Evolutionary conservation across 2,797 vertebrate genomes (phyloP).

Genomic region (Melanotaenia pygmaea): DNA sequence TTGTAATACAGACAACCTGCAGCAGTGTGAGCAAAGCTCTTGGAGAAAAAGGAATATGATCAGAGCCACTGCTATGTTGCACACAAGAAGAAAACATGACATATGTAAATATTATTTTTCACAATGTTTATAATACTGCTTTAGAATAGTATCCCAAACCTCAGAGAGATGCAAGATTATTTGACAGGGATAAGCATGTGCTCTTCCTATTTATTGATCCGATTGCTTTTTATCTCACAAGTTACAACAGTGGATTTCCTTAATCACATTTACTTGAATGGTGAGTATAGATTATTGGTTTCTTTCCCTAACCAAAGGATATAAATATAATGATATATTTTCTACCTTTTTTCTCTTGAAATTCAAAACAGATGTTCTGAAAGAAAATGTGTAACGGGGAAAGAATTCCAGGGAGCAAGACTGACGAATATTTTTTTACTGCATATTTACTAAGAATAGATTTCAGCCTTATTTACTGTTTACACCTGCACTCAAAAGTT

Average conservation of each 20-base stretch:
- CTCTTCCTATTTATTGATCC: constrained; percentile 52
- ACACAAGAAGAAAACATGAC: constrained; percentile 33
- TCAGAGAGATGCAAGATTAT: constrained; percentile 43
- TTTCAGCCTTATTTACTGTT: constrained; percentile 76
- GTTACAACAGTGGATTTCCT: constrained; percentile 18
- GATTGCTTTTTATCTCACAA: constrained; percentile 11
- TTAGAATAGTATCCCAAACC: constrained; percentile 46
- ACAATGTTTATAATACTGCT: constrained; percentile 39
- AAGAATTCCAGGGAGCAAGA: constrained; percentile 58
- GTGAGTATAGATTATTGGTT: constrained; percentile 43
- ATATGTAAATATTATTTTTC: constrained; percentile 77
- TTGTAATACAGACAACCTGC: constrained; percentile 33
- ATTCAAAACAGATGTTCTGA: constrained; percentile 66
- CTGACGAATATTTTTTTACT: constrained; percentile 72
- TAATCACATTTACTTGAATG: constrained; percentile 74
- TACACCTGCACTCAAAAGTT: constrained; percentile 74
- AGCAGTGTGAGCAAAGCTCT: constrained; percentile 29
- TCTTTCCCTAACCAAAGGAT: constrained; percentile 74
- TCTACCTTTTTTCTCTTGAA: constrained; percentile 64
- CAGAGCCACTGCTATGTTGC: constrained; percentile 29
- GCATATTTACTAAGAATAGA: constrained; percentile 72
- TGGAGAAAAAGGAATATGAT: constrained; percentile 31
- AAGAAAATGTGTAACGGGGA: constrained; percentile 50
- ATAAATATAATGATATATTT: constrained; percentile 72
- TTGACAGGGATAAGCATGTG: constrained; percentile 46